Conservation (phyloP, 2,113 vertebrate species). For the Trichomycterus rosablanca region DNA sequence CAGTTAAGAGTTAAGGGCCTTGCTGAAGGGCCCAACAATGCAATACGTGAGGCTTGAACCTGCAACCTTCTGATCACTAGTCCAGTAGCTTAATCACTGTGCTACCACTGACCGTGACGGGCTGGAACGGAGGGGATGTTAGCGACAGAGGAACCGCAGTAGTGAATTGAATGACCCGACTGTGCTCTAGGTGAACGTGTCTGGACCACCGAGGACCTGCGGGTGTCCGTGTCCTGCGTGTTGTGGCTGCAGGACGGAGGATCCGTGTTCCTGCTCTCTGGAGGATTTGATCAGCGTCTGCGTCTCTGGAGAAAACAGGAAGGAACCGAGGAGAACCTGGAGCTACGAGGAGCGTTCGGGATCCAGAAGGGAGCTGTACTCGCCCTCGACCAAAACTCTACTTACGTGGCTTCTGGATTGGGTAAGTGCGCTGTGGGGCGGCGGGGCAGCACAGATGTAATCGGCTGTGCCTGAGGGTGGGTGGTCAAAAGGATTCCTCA, state of each 20-base stretch:
- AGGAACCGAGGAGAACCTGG: constrained; percentile 10
- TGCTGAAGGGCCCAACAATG: no score
- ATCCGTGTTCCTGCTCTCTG: constrained; percentile 59
- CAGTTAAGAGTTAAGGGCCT: no score
- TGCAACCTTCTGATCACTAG: no score
- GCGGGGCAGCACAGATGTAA: no score
- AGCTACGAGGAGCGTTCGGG: constrained; percentile 47
- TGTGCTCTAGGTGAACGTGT: constrained; percentile 56
- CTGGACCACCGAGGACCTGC: constrained; percentile 37
- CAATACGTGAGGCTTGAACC: no score
- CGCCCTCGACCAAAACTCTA: constrained; percentile 65
- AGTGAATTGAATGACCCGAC: neutral
- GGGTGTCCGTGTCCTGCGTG: constrained; percentile 61
- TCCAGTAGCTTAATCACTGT: no score
- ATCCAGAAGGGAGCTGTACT: constrained; percentile 57
- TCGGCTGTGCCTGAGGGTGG: no score
- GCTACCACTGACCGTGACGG: no score
- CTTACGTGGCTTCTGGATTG: constrained; percentile 71
- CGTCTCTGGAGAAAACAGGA: constrained; percentile 62
- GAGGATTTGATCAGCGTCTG: constrained; percentile 64
- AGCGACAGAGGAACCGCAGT: no score
- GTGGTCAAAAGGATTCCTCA: no score
- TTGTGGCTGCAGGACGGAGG: constrained; percentile 58
- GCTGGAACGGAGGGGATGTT: no score
- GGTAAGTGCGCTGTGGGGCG: constrained; percentile 53